These are phyloP conservation scores for Melieria picta DNA, from an alignment of 2,888 invertebrate genomes.

Conservation along the genomic window DNA sequence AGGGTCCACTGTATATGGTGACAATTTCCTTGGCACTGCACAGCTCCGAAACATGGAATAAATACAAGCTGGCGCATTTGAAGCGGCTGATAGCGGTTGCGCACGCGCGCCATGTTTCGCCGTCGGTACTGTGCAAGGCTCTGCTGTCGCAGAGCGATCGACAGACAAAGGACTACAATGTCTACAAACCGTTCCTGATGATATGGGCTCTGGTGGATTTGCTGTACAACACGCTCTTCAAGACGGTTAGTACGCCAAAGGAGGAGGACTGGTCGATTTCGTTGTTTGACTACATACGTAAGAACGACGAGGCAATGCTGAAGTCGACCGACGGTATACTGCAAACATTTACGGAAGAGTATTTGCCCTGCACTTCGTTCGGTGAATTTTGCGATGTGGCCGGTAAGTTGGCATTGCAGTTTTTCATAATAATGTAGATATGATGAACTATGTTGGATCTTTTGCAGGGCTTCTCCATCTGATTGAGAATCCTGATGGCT, in stretches of 20 bases:
- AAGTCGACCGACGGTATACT: conserved; percentile 89
- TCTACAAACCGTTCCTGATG: conserved; percentile 87
- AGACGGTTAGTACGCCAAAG: conserved; percentile 79
- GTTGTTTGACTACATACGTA: conserved; percentile 91
- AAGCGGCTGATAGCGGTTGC: conserved; percentile 80
- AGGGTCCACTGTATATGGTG: conserved; percentile 90
- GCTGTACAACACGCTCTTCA: conserved; percentile 86
- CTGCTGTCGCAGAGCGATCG: conserved; percentile 67
- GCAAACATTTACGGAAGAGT: conserved; percentile 84
- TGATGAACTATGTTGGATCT: conserved; percentile 9
- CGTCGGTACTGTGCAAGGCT: conserved; percentile 66
- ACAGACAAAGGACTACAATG: conserved; percentile 74
- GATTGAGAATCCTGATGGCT: conserved; percentile 63
- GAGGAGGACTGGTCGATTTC: conserved; percentile 90
- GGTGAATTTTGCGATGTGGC: conserved; percentile 93
- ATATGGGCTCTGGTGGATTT: conserved; percentile 87
- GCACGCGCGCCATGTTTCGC: conserved; percentile 80
- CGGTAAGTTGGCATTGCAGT: conserved; percentile 66
- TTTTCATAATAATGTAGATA: not conserved
- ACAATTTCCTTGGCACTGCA: conserved; percentile 83
- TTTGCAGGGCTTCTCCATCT: conserved; percentile 59
- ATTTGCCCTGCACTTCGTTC: conserved; percentile 89
- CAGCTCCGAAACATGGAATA: conserved; percentile 81
- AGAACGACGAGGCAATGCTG: conserved; percentile 90
- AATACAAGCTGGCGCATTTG: conserved; percentile 76